A percentile compares a stretch with the other conserved stretches of the same genome.
These are phyloP conservation scores for Phataginus tricuspis DNA, from an alignment of 2,797 vertebrate species.

Conservation along the genomic window DNA sequence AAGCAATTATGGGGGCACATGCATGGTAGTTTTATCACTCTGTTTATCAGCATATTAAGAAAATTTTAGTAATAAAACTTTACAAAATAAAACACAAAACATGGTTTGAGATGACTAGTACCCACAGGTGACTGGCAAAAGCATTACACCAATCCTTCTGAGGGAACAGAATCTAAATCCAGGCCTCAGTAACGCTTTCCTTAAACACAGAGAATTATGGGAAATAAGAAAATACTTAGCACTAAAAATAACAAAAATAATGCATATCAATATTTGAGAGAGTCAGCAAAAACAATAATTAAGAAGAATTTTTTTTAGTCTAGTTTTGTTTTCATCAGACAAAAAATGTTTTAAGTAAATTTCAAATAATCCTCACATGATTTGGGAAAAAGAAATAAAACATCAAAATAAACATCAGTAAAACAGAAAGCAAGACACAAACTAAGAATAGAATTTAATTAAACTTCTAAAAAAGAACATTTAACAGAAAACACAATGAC, in stretches of 20 bases:
- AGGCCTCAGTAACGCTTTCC: background rate
- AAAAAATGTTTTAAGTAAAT: background rate
- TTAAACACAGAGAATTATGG: background rate
- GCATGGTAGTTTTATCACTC: background rate
- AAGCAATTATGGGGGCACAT: background rate
- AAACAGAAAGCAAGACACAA: background rate
- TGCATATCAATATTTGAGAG: background rate
- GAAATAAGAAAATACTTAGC: background rate
- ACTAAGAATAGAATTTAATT: background rate
- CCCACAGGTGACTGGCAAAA: background rate
- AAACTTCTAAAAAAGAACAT: background rate
- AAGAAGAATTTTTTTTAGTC: background rate
- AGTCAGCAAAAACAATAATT: background rate
- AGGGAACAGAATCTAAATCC: background rate
- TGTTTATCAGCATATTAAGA: background rate
- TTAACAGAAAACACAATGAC: background rate
- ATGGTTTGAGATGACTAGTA: background rate
- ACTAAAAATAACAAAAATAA: slow-evolving; percentile 2
- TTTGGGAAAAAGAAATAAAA: background rate
- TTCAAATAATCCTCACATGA: background rate
- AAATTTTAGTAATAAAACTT: background rate
- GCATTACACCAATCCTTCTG: background rate
- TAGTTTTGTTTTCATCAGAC: slow-evolving; percentile 5
- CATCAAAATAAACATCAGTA: background rate
- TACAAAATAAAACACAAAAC: background rate